Percentiles rank a stretch among this genome's conserved stretches.
These are phyloP conservation scores for Psittacula cyanocephala DNA, from an alignment of 2,113 vertebrate species.

Conservation along the genomic window DNA sequence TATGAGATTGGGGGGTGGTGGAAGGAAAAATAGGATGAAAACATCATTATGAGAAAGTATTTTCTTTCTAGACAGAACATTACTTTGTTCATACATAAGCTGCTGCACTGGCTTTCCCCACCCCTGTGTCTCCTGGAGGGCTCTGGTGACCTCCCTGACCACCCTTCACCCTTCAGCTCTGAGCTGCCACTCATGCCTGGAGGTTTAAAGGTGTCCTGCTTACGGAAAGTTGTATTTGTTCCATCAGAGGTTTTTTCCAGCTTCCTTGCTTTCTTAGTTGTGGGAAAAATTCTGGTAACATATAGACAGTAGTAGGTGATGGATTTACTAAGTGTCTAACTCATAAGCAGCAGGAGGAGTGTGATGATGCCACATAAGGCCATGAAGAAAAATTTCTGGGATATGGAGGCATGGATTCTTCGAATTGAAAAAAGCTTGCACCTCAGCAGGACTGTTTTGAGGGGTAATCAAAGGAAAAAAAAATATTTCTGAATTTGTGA, in stretches of 20 bases:
- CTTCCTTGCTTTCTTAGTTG: background rate
- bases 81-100: background rate
- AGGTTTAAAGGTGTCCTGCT: background rate
- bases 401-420: accelerated
- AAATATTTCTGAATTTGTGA: background rate
- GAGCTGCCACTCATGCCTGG: background rate
- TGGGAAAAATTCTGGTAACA: background rate
- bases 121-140: background rate
- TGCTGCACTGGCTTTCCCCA: background rate
- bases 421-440: background rate
- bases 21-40: background rate
- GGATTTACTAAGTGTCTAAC: background rate
- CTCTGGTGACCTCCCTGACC: background rate
- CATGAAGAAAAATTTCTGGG: background rate
- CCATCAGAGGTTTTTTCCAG: background rate
- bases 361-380: background rate
- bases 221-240: background rate
- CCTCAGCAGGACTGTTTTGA: background rate
- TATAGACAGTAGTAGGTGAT: background rate
- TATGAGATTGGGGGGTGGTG: background rate
- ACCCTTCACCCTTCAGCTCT: background rate
- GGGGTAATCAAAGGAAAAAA: background rate
- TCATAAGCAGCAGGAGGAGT: background rate
- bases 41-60: background rate
- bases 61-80: background rate